Base-by-base conservation (phyloP, 2,113 vertebrate genomes). In the Urocynchramus pylzowi region DNA sequence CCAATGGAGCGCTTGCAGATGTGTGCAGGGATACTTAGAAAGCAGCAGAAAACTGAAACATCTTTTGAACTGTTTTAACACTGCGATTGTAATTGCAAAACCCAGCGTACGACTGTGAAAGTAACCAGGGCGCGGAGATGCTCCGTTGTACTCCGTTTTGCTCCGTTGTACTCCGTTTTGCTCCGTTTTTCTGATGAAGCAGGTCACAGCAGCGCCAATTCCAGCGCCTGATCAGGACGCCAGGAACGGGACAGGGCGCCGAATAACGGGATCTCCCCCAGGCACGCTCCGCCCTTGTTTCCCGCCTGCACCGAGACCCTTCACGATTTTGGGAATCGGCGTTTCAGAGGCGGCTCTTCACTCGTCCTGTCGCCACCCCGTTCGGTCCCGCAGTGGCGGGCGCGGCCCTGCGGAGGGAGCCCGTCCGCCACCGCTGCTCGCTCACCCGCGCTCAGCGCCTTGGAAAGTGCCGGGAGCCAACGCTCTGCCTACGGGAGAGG, bases 401-500 rank as follows among this genome's bases (percentile, higher is more conserved):
- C 23, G 7, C 19, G 6, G 53, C n/a, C 96, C 95, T 79, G 57
- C 13, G 65, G 95, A 68, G 90, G 94, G 92, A 75, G 96, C 96
- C 57, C 92, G 85, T 5, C 39, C 18, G 57, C 50, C 84, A 7
- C 80, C 26, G 81, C 84, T n/a, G 37, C 52, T 20, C 70, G 20
- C 21, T 33, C 50, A 11, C 7, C 45, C 50, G 24, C n/a, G 45
- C 65, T 5, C 20, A 3, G 24, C 17, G 24, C 9, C 39, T 18
- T 0, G 70, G 52, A 2, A 54, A 52, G 52, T 0, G 35, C 20
- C 33, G 3, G 21, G 42, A 31, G 10, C 6, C 16, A 2, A 1
- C 4, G 13, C 16, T 23, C 12, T 33, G 10, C 65, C 37, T 3
- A 1, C 52, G 11, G 76, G 45, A 61, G 16, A 6, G 24, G 42